phyloP scores from a whole-genome alignment of 2,888 invertebrate genomes.

The Tenodera sinensis region DNA sequence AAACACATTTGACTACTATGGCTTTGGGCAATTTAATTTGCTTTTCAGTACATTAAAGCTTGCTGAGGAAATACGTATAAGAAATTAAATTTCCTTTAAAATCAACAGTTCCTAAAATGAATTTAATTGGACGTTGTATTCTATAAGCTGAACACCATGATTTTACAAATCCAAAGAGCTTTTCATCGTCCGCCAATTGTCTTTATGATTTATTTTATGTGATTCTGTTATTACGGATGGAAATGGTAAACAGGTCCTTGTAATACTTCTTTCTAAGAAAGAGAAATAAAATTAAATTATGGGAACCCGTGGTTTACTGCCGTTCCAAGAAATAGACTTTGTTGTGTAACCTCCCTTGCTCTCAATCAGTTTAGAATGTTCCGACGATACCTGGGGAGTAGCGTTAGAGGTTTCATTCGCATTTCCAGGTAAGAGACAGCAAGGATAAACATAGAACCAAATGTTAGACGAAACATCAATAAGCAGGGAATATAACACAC shows the following conservation, averaged over 20 bases:
- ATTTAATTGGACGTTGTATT: too few species aligned
- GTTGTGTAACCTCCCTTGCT: not conserved
- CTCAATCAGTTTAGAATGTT: not conserved
- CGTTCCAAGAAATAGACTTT: not conserved
- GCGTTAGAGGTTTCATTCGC: not conserved
- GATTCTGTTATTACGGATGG: not conserved
- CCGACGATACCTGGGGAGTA: not conserved
- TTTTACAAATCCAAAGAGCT: too few species aligned
- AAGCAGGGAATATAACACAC: not conserved
- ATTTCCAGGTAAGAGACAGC: not conserved
- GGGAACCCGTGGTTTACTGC: not conserved
- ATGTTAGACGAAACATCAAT: not conserved
- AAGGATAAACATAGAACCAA: not conserved
- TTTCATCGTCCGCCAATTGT: not conserved
- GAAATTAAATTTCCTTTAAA: too few species aligned
- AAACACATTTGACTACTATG: too few species aligned
- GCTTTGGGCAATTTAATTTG: too few species aligned
- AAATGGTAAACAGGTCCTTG: not conserved
- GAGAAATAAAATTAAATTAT: not conserved
- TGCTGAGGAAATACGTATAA: too few species aligned
- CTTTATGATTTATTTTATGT: not conserved
- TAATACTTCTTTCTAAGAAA: not conserved
- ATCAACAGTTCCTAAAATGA: too few species aligned
- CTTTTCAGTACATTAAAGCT: too few species aligned
- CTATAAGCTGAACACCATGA: too few species aligned